These are phyloP conservation scores for Lithobates pipiens DNA, from an alignment of 2,797 vertebrate genomes.

Conservation along the genomic window DNA sequence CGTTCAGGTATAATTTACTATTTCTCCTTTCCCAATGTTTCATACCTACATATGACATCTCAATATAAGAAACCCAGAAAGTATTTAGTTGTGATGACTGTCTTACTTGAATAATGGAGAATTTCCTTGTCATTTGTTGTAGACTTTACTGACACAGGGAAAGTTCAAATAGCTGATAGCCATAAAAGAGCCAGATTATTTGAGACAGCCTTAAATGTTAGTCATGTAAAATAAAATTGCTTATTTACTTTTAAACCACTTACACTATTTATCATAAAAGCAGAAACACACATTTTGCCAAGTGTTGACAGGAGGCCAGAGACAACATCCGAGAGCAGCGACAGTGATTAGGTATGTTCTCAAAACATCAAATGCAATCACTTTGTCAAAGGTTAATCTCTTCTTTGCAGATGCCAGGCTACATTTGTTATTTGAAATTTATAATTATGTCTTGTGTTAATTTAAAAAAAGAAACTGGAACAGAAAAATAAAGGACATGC, in stretches of 20 bases:
- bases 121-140: conserved; percentile 75
- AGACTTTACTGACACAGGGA: conserved; percentile 73
- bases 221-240: conserved; percentile 64
- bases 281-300: conserved; percentile 32
- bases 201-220: conserved; percentile 75
- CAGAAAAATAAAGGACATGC: neutral
- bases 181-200: conserved; percentile 70
- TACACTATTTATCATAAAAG: conserved; percentile 50
- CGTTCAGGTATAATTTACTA: neutral
- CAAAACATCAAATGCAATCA: conserved; percentile 42
- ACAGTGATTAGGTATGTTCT: conserved; percentile 19
- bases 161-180: conserved; percentile 77
- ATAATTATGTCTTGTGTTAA: conserved; percentile 5
- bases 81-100: conserved; percentile 60
- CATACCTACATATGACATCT: neutral
- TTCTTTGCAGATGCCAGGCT: neutral
- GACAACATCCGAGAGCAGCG: conserved; percentile 11
- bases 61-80: neutral
- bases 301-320: conserved; percentile 28
- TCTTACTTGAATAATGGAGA: conserved; percentile 65
- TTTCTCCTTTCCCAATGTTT: neutral
- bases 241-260: conserved; percentile 66
- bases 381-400: conserved; percentile 40
- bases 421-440: conserved; percentile 12
- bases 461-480: neutral